Conservation (phyloP, 2,888 invertebrate genomes). For the Oligia latruncula region DNA sequence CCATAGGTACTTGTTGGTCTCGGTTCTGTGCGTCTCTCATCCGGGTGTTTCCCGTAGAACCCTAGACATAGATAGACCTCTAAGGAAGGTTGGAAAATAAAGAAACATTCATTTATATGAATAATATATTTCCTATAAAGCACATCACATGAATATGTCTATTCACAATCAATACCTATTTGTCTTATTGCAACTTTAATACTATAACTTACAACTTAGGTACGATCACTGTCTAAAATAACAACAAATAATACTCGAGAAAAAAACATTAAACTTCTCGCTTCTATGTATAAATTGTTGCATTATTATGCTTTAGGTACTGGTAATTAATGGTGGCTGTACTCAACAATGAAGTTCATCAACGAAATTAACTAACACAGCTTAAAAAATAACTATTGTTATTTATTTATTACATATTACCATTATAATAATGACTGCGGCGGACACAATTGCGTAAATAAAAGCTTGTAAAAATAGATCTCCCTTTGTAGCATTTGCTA, state of each 20-base stretch:
- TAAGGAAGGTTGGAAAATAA: slow-evolving; percentile 2
- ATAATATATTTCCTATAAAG: slow-evolving; percentile 55
- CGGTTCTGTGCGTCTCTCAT: too few species aligned
- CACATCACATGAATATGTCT: slow-evolving; percentile 45
- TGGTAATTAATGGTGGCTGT: slow-evolving; percentile 7
- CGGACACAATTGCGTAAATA: neutral
- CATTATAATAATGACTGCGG: neutral
- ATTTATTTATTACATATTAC: neutral
- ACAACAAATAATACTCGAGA: slow-evolving; percentile 26
- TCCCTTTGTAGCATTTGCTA: neutral
- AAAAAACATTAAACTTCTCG: slow-evolving; percentile 5
- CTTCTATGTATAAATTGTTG: slow-evolving; percentile 7
- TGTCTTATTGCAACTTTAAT: slow-evolving; percentile 6
- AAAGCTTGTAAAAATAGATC: neutral
- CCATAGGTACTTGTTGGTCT: too few species aligned
- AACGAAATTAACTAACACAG: neutral
- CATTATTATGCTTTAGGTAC: slow-evolving; percentile 1
- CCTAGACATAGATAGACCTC: neutral
- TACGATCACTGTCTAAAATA: slow-evolving; percentile 21
- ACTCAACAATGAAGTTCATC: neutral
- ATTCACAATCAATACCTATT: slow-evolving; percentile 33
- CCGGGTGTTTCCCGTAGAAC: too few species aligned
- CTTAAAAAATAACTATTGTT: neutral
- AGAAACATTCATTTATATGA: slow-evolving; percentile 13
- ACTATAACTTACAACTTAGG: slow-evolving; percentile 6